phyloP scores from a whole-genome alignment of 2,888 invertebrate species.

The Baronia brevicornis region DNA sequence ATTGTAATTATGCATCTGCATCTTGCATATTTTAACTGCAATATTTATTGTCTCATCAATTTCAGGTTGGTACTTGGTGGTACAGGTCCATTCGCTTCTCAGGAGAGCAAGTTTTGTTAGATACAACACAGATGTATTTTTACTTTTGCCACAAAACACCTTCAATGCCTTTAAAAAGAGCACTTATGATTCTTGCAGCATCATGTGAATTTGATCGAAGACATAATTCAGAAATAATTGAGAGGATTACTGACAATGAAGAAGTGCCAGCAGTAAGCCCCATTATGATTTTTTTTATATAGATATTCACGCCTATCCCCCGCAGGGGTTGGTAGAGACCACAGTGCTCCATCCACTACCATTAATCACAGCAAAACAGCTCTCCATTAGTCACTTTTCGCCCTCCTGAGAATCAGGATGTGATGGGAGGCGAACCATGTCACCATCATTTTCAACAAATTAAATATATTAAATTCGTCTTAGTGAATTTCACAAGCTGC shows the following conservation, averaged over 20 bases:
- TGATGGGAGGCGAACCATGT: no score
- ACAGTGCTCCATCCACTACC: no score
- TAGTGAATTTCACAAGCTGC: no score
- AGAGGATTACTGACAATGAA: conserved; percentile 94
- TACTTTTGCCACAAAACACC: conserved; percentile 97
- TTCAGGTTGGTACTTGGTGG: conserved; percentile 97
- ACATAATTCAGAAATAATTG: conserved; percentile 95
- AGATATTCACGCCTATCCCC: no score
- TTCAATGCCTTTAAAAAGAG: conserved; percentile 94
- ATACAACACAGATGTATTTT: conserved; percentile 97
- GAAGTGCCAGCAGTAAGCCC: conserved; percentile 92
- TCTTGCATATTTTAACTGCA: background rate
- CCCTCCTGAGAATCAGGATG: no score
- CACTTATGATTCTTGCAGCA: conserved; percentile 96
- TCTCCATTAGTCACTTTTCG: no score
- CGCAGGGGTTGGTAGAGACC: no score
- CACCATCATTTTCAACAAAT: no score
- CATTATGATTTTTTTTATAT: background rate
- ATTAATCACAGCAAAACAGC: no score
- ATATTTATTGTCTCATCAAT: conserved; percentile 17
- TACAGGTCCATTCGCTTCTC: conserved; percentile 97
- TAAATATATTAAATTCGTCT: no score
- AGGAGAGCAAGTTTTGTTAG: conserved; percentile 95
- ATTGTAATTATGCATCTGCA: conserved; percentile 1
- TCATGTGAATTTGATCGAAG: conserved; percentile 97